Percentiles rank a stretch among this genome's conserved stretches.
phyloP scores from a whole-genome alignment of 2,797 vertebrate genomes.

The Aplochiton taeniatus region DNA sequence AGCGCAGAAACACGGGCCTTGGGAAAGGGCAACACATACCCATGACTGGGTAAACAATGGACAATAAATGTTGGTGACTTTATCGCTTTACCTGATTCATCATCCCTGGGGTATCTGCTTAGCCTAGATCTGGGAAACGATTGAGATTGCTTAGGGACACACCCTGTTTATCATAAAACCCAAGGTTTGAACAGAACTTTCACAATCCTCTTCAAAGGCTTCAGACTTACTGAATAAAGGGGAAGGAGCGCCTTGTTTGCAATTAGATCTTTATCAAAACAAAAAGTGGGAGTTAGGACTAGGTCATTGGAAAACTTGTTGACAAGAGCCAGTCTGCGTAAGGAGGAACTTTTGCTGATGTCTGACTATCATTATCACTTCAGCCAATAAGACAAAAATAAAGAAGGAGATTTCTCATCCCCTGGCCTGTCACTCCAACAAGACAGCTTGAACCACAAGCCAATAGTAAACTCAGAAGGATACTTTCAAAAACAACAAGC shows the following conservation, averaged over 20 bases:
- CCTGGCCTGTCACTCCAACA: conserved; percentile 34
- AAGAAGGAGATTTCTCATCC: conserved; percentile 26
- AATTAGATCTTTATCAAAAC: conserved; percentile 49
- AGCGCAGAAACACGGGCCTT: background rate
- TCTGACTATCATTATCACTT: conserved; percentile 42
- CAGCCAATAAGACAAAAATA: conserved; percentile 46
- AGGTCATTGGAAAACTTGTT: conserved; percentile 37
- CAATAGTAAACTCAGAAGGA: conserved; percentile 29
- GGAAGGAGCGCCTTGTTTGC: conserved; percentile 51
- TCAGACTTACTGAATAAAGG: conserved; percentile 16
- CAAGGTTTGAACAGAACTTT: conserved; percentile 31
- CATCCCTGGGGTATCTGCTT: conserved; percentile 55
- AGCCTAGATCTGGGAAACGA: conserved; percentile 48
- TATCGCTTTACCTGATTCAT: conserved; percentile 68
- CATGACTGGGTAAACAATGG: conserved; percentile 45
- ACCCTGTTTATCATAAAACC: conserved; percentile 46
- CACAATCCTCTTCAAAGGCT: conserved; percentile 38
- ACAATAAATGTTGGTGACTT: conserved; percentile 59
- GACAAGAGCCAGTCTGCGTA: conserved; percentile 25
- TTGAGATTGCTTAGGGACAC: conserved; percentile 39
- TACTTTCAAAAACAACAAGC: conserved; percentile 32
- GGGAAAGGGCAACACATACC: conserved; percentile 45
- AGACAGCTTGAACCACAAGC: conserved; percentile 38
- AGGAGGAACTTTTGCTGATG: conserved; percentile 36
- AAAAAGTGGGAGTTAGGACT: conserved; percentile 36